A percentile compares a stretch with the other conserved stretches of the same genome.
Evolutionary conservation across 2,113 vertebrate genomes (phyloP).

Genomic region (Clarias batrachus): DNA sequence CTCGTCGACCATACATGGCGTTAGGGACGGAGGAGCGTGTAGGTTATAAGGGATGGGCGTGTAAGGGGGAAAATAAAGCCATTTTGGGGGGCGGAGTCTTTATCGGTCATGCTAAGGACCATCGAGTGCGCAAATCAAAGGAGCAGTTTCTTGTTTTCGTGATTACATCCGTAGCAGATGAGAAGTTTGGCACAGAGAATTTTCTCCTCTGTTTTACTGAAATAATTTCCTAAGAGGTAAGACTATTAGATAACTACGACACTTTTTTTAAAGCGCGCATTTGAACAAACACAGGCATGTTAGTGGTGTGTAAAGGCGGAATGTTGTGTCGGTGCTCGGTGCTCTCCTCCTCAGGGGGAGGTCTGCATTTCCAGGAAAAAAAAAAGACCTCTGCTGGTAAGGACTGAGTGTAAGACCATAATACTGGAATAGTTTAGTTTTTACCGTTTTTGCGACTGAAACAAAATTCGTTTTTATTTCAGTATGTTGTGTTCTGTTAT

Average conservation of each 20-base stretch:
- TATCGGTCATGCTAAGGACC: not conserved
- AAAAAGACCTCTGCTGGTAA: not conserved
- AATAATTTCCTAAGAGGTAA: not conserved
- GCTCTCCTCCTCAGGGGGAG: not conserved
- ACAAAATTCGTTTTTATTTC: not conserved
- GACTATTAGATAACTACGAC: not conserved
- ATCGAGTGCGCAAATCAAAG: not conserved
- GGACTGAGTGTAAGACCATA: not conserved
- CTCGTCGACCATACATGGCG: not conserved
- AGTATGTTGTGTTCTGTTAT: not conserved
- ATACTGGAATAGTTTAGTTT: too few relatives aligned
- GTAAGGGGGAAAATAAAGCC: not conserved
- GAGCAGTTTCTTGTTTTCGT: conserved; percentile 4
- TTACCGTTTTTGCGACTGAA: too few relatives aligned
- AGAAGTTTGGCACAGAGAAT: not conserved
- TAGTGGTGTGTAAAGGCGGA: not conserved
- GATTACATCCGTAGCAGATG: not conserved
- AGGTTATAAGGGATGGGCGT: not conserved
- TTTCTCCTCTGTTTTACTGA: not conserved
- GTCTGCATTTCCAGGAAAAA: conserved; percentile 9
- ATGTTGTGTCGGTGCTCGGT: not conserved
- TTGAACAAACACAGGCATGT: not conserved
- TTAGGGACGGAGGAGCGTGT: not conserved
- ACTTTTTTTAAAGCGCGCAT: not conserved
- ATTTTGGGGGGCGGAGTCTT: conserved; percentile 1